These are phyloP conservation scores for Calcarius ornatus DNA, from an alignment of 2,113 vertebrate genomes.

Conservation along the genomic window DNA sequence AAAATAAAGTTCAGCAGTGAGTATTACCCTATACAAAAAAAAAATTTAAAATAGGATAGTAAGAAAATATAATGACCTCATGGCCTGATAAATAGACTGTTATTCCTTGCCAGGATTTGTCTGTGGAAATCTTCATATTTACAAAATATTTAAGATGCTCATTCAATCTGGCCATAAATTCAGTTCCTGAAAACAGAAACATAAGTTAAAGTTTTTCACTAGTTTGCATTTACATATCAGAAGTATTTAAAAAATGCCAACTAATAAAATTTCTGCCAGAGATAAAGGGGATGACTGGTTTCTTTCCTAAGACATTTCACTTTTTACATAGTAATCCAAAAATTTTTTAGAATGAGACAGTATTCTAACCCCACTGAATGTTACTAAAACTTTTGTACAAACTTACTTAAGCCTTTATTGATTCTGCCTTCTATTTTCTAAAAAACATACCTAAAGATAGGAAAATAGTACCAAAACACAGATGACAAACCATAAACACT, in stretches of 20 bases:
- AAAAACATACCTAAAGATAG: not conserved
- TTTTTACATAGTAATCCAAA: not conserved
- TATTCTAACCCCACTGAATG: not conserved
- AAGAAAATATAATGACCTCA: constrained; percentile 81
- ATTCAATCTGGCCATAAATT: constrained; percentile 95
- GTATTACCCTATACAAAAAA: not conserved
- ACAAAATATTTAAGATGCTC: constrained; percentile 98
- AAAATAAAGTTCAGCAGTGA: not conserved
- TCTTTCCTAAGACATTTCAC: not conserved
- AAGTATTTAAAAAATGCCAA: not conserved
- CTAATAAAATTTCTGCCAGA: not conserved
- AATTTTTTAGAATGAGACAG: not conserved
- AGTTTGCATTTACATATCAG: not conserved
- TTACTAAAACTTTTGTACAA: not conserved
- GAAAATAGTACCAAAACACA: not conserved
- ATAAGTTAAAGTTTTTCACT: not conserved
- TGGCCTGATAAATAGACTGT: constrained; percentile 94
- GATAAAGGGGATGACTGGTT: not conserved
- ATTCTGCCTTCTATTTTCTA: not conserved
- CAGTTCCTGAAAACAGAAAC: constrained; percentile 82
- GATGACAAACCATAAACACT: not conserved
- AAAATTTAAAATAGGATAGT: not conserved
- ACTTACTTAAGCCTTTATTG: not conserved
- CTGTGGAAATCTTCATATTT: constrained; percentile 92
- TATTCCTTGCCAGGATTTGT: constrained; percentile 92